Evolutionary conservation across 2,113 vertebrate species (phyloP).

Genomic region (Chunga burmeisteri): DNA sequence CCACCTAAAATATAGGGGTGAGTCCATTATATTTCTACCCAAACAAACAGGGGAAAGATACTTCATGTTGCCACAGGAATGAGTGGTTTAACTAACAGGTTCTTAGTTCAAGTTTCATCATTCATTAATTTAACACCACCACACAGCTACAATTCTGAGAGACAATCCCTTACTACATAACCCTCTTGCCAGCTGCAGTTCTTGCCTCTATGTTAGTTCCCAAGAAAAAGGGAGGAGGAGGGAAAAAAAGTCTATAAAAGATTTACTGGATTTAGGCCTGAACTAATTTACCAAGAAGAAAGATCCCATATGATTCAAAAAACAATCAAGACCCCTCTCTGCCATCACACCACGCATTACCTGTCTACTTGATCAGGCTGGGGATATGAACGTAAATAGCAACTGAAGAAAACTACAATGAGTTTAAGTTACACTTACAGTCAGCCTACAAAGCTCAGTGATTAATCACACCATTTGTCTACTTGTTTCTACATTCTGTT

Average conservation of each 20-base stretch:
- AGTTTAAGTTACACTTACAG: neutral
- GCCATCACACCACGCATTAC: neutral
- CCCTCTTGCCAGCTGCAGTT: neutral
- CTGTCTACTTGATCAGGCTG: neutral
- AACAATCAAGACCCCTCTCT: neutral
- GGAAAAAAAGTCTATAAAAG: neutral
- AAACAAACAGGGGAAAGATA: neutral
- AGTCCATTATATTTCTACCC: rapidly evolving
- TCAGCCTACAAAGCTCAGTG: neutral
- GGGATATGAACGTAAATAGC: neutral
- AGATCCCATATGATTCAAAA: neutral
- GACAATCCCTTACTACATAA: neutral
- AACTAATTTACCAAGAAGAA: neutral
- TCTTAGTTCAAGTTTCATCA: neutral
- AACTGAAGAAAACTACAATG: neutral
- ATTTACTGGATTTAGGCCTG: neutral
- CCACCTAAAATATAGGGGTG: neutral
- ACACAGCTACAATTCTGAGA: neutral
- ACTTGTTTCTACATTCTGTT: neutral
- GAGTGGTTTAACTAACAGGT: neutral
- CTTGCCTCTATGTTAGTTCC: neutral
- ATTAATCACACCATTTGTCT: neutral
- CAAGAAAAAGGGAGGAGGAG: neutral
- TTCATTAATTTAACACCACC: neutral
- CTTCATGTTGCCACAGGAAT: neutral